Evolutionary conservation across 2,113 vertebrate species (phyloP).

Genomic region (Lipophrys pholis): DNA sequence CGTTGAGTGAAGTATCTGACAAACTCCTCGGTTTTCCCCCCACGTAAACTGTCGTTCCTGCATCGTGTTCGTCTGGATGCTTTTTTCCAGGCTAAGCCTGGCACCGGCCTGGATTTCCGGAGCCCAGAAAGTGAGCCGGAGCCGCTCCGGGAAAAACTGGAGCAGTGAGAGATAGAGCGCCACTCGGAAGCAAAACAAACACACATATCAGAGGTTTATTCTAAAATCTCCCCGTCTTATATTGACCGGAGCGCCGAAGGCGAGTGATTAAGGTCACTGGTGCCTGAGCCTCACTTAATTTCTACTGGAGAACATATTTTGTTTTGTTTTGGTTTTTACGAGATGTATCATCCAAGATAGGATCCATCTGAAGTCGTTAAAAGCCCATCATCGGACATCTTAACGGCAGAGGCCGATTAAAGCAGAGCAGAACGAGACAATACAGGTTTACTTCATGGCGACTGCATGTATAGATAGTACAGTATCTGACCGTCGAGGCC

Average conservation of each 20-base stretch:
- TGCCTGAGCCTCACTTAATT: conserved; percentile 49
- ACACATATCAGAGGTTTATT: conserved; percentile 71
- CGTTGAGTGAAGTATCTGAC: conserved; percentile 52
- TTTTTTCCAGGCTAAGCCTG: conserved; percentile 72
- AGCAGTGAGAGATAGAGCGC: conserved; percentile 54
- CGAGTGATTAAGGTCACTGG: conserved; percentile 68
- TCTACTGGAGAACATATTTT: conserved; percentile 55
- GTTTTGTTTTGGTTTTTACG: conserved; percentile 33
- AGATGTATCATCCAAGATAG: conserved; percentile 22
- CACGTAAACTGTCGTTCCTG: conserved; percentile 17
- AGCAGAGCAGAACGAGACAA: background rate
- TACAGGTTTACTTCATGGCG: background rate
- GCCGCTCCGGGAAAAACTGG: conserved; percentile 54
- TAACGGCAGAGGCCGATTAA: background rate
- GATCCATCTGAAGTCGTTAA: conserved; percentile 6
- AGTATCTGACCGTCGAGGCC: conserved; percentile 29
- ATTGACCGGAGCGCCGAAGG: conserved; percentile 69
- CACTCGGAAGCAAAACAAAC: conserved; percentile 75
- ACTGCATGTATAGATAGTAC: conserved; percentile 9
- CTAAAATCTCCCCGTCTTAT: conserved; percentile 68
- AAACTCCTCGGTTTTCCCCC: conserved; percentile 48
- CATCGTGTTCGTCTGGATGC: conserved; percentile 59
- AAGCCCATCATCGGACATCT: conserved; percentile 1
- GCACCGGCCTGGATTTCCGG: conserved; percentile 73
- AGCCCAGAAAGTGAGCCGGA: conserved; percentile 59